Base-by-base conservation (phyloP, 2,797 vertebrate genomes). In the Galaxias olidus region DNA sequence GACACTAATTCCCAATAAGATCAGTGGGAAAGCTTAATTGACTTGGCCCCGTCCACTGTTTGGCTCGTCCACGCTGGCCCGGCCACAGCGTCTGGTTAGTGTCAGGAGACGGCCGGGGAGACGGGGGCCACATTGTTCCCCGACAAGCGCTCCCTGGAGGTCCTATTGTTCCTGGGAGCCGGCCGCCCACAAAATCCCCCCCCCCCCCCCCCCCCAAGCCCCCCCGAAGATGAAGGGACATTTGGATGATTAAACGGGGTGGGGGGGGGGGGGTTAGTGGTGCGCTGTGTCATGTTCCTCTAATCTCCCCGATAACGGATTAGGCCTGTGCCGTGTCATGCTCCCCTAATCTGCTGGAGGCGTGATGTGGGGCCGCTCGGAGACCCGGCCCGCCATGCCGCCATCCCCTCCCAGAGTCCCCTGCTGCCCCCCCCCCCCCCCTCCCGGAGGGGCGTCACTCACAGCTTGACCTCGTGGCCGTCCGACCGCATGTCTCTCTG, bases 291-390 rank as follows among this genome's bases (percentile, higher is more conserved):
- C 86, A 88, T 88, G 86, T 88, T 85, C 66, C 82, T 18, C 65
- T 88, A 87, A 84, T 87, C 88, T 87, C 78, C 75, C 81, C 86
- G 83, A 90, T 87, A 86, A 89, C 82, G 86, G 84, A 90, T 91
- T 87, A 84, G 68, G 76, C 69, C 78, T 86, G 68, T 73, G 66
- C 76, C 71, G 70, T 80, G 80, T 86, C 75, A 78, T 76, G 78
- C 63, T 74, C 60, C 65, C 71, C 70, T 88, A 87, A 88, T 86
- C 85, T 86, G 73, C 75, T 70, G 13, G 43, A 67, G 55, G 1
- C 6, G 50, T 82, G 83, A 82, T 51, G 72, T 78, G 70, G 71
- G 62, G n/a, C n/a, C 2, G 3, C 57, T 43, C 18, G 61, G 55
- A 44, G 15, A 14, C 63, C 62, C 68, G 69, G 62, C 42, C 9